Percentiles rank a stretch among this genome's conserved stretches.
phyloP scores from a whole-genome alignment of 2,797 vertebrate genomes.

The Geotrypetes seraphini region DNA sequence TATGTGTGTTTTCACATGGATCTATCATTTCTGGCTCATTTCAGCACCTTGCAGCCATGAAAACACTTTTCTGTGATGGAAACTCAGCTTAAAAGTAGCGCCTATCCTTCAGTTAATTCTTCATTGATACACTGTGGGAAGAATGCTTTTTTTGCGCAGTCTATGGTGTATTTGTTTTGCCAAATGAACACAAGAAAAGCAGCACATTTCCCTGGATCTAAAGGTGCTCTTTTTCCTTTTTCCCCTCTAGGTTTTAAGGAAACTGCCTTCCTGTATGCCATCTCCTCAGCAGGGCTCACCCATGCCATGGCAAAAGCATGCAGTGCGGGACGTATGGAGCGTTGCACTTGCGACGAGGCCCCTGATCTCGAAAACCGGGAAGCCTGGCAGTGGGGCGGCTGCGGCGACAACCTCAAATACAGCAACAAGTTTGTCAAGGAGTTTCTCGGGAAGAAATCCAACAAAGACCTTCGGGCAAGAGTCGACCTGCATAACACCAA shows the following conservation, averaged over 20 bases:
- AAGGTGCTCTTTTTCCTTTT: not conserved
- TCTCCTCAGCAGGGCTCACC: constrained; percentile 88
- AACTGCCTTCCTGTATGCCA: constrained; percentile 88
- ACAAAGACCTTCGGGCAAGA: constrained; percentile 86
- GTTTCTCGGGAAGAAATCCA: constrained; percentile 89
- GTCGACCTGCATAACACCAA: constrained; percentile 97
- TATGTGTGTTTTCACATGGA: no score
- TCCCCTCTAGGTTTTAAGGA: constrained; percentile 81
- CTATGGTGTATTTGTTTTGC: no score
- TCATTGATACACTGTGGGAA: not conserved
- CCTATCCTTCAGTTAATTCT: no score
- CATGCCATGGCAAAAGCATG: constrained; percentile 94
- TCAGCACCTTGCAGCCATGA: no score
- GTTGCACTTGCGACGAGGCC: constrained; percentile 94
- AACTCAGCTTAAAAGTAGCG: no score
- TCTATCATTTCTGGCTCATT: no score
- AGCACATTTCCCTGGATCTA: not conserved
- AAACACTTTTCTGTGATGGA: no score
- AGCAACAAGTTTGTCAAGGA: constrained; percentile 98
- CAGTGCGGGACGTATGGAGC: constrained; percentile 92
- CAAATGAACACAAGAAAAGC: not conserved
- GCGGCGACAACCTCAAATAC: constrained; percentile 95
- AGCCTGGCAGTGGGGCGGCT: constrained; percentile 98
- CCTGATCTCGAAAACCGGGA: constrained; percentile 93
- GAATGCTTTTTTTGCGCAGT: not conserved